Evolutionary conservation across 2,888 invertebrate genomes (phyloP), one percentile per base, ranked within the genome.

Genomic region (Pollenia amentaria): DNA sequence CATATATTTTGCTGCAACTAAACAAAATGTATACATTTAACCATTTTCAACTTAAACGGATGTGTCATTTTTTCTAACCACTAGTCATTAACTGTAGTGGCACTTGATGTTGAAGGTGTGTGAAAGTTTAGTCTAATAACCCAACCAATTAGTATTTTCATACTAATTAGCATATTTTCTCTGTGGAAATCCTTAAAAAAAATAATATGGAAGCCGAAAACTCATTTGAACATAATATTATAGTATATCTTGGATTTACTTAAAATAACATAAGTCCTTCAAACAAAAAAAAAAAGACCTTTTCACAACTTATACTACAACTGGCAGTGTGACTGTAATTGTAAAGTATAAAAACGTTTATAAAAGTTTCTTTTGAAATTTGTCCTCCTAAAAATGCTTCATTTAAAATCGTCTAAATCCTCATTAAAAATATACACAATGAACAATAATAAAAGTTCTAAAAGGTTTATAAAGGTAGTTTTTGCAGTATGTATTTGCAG

Each of bases 101-200:
- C 14, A 44, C 84, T 84, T 73, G 4, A 67, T 38, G 73, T 53
- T 78, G 48, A 78, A 86, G 84, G 86, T 79, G 86, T 48, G 51
- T 70, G 14, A 57, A 38, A 57, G 57, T 79, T 73, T 79, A 72
- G 70, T 79, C 65, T 79, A 86, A 86, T 79, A 78, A 83, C 70
- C 69, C 86, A 86, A 79, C 86, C 70, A 86, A 83, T 86, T 86
- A 86, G 76, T 46, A 79, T 73, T 84, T 84, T 64, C 65, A 55
- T 72, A n/a, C 70, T 78, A 84, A 84, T 84, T 84, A 84, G 78
- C 84, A 84, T 84, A 70, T 79, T 79, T 84, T 78, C 60, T 75
- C 73, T 84, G 42, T 51, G 11, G n/a, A 44, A 53, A 76, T 8
- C 18, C 51, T 14, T 78, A 18, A 46, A 4, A 57, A 21, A 55